Base-by-base conservation (phyloP, 2,113 vertebrate species). In the Globicephala melas region DNA sequence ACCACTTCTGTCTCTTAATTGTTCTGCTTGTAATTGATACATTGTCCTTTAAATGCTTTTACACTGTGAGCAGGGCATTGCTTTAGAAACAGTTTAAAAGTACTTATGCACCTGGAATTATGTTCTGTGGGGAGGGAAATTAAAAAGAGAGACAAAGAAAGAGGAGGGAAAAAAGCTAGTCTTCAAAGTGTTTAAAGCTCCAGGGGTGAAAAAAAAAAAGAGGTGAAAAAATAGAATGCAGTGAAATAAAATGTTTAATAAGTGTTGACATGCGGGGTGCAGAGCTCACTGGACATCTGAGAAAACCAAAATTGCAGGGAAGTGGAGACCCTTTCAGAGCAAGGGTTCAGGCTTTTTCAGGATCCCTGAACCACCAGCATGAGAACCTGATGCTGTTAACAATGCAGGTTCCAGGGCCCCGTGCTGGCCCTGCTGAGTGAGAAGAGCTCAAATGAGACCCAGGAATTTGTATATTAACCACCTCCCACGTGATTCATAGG, bases 11-110 rank as follows among this genome's bases (percentile, higher is more conserved):
- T 74, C 62, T 96, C 79, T 91, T 44, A 90, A 89, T 87, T 62
- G 58, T 53, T 97, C 80, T 68, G 50, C 55, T 94, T 65, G 8
- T 74, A 65, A 90, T 70, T 36, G 53, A 90, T 84, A 80, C 33
- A 31, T 41, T 94, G 38, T 83, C 79, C 44, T 94, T 87, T 65
- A 84, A 89, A 80, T 60, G 33, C 20, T 58, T 91, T 96, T 84
- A 82, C 21, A 74, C 11, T 25, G 5, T 36, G 65, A 91, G 8
- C 15, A 47, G 0, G 13, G 5, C 18, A 53, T 84, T 94, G 62
- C 6, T 93, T 96, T 68, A 60, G 73, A 95, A 76, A 92, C 53
- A 91, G 47, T 88, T 94, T 58, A 82, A 79, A 93, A 86, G 55
- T 81, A 25, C 50, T 88, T 73, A 74, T 14, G 44, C 41, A 65